A percentile compares a stretch with the other conserved stretches of the same genome.
These are phyloP conservation scores for Myiothlypis chrysogaster DNA, from an alignment of 2,797 vertebrate species.

Conservation along the genomic window DNA sequence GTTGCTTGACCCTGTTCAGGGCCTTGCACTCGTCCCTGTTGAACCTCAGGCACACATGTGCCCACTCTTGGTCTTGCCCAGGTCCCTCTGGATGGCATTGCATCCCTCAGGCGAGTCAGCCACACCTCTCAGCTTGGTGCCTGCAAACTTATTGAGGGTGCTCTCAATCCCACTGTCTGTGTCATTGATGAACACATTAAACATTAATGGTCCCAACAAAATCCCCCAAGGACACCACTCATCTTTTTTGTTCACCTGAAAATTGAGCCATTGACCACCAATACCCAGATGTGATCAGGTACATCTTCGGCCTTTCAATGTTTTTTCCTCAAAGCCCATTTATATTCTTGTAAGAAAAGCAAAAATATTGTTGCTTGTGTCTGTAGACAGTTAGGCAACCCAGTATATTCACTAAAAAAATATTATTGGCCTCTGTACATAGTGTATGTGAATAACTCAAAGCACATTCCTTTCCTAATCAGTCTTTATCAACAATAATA, in stretches of 20 bases:
- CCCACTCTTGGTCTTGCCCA: not conserved
- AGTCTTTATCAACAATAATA: not conserved
- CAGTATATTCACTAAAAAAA: not conserved
- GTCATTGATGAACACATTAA: not conserved
- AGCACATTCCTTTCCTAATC: not conserved
- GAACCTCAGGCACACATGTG: not conserved
- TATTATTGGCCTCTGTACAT: not conserved
- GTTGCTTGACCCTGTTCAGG: not conserved
- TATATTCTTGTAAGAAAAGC: not conserved
- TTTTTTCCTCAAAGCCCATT: not conserved
- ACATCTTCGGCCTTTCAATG: not conserved
- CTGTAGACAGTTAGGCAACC: not conserved
- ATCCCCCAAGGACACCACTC: not conserved
- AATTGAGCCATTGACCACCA: not conserved
- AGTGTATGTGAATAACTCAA: not conserved
- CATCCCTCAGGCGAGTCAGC: not conserved
- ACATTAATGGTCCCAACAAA: not conserved
- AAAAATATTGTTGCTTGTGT: not conserved
- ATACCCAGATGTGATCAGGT: not conserved
- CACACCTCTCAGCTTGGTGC: not conserved
- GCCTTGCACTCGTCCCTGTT: not conserved
- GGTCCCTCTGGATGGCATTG: not conserved
- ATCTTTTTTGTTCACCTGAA: not conserved
- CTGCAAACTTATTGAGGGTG: not conserved
- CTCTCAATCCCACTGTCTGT: rapidly evolving